These are phyloP conservation scores for Heliocidaris erythrogramma DNA, from an alignment of 35 echinoderm and acorn worm genomes.

Conservation along the genomic window DNA sequence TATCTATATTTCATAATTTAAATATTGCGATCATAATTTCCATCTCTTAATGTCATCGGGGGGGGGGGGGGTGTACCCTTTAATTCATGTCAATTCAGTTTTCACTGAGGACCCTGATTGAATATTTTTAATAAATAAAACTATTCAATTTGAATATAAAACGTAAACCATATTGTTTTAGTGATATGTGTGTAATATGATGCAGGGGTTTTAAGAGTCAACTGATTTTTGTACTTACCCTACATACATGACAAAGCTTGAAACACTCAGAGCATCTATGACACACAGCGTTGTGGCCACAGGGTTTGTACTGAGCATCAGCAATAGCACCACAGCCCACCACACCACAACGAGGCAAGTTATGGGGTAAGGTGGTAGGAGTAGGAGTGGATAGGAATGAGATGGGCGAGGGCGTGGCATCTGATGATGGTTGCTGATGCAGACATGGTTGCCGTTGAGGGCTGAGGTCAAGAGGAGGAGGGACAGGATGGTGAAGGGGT, in stretches of 20 bases:
- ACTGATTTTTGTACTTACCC: background rate
- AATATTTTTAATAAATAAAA: no score
- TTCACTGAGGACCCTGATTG: no score
- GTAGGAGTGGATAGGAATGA: background rate
- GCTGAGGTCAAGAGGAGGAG: background rate
- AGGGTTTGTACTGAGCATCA: constrained; percentile 11
- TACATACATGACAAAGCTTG: constrained; percentile 26
- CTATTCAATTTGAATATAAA: no score
- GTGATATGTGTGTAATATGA: no score
- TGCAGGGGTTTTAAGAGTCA: no score
- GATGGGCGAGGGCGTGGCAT: background rate
- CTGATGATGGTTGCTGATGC: background rate
- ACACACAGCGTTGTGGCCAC: constrained; percentile 6
- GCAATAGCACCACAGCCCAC: background rate
- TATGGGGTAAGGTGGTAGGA: background rate
- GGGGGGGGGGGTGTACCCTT: no score
- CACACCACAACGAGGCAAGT: background rate
- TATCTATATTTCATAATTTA: no score
- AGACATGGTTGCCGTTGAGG: background rate
- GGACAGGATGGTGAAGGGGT: background rate
- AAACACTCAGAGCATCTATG: background rate
- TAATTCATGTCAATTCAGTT: no score
- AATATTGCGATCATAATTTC: no score
- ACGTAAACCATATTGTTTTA: no score
- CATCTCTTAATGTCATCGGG: no score